Percentiles rank a stretch among this genome's conserved stretches.
Conservation (phyloP, 2,113 vertebrate genomes). For the Mixornis gularis region DNA sequence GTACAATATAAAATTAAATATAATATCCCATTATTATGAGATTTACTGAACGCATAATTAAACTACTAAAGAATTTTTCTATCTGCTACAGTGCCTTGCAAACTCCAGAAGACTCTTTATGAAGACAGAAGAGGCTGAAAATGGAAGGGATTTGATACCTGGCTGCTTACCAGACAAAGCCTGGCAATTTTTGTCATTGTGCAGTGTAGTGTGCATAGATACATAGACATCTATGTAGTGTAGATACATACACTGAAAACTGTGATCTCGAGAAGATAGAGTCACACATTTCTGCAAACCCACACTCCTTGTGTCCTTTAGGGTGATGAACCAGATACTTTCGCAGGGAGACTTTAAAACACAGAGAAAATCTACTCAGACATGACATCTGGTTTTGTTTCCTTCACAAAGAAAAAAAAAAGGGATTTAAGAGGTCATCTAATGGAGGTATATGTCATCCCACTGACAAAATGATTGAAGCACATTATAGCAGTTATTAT, state of each 20-base stretch:
- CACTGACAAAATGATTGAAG: not conserved
- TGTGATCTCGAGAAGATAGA: not conserved
- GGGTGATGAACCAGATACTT: not conserved
- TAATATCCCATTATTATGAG: not conserved
- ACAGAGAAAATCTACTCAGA: not conserved
- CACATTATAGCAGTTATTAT: not conserved
- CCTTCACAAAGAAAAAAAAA: not conserved
- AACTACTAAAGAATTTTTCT: not conserved
- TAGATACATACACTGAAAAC: not conserved
- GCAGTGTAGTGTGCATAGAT: not conserved
- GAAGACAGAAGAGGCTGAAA: not conserved
- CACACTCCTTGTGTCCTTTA: fast-evolving
- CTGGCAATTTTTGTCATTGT: not conserved
- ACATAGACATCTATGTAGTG: not conserved
- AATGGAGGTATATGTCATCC: not conserved
- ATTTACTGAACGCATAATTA: not conserved
- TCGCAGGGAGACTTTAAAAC: not conserved
- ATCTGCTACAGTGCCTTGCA: not conserved
- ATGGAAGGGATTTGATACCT: not conserved
- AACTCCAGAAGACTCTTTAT: not conserved
- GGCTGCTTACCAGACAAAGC: not conserved
- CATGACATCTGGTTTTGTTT: not conserved
- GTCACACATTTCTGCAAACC: not conserved
- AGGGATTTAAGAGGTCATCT: not conserved
- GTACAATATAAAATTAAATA: not conserved